Evolutionary conservation across 2,113 vertebrate genomes (phyloP).

Genomic region (Symphodus melops): DNA sequence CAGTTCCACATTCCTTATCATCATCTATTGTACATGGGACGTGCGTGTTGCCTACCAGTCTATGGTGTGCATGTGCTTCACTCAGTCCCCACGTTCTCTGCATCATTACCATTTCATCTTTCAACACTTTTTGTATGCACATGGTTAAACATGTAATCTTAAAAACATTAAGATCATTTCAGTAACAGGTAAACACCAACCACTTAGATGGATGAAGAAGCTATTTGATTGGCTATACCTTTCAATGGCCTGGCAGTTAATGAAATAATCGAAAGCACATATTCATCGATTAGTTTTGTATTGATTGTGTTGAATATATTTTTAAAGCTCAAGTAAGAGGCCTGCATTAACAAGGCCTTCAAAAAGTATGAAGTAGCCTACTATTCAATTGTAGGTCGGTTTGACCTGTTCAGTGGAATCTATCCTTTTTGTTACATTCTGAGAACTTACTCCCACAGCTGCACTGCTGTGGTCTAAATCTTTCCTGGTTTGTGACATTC

Average conservation of each 20-base stretch:
- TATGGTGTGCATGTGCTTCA: too few relatives aligned
- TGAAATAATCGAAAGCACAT: too few relatives aligned
- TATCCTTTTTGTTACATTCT: not conserved
- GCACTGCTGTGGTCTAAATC: not conserved
- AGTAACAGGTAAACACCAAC: not conserved
- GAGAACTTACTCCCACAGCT: not conserved
- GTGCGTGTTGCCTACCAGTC: too few relatives aligned
- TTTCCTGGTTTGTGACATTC: not conserved
- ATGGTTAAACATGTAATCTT: too few relatives aligned
- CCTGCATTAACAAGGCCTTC: too few relatives aligned
- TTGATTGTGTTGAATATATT: too few relatives aligned
- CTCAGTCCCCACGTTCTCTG: too few relatives aligned
- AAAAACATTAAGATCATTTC: too few relatives aligned
- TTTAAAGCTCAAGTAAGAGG: too few relatives aligned
- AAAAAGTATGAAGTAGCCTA: too few relatives aligned
- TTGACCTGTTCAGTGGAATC: not conserved
- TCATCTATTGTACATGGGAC: not conserved
- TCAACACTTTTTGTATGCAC: not conserved
- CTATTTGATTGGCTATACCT: not conserved
- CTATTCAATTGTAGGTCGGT: not conserved
- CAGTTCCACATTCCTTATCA: not conserved
- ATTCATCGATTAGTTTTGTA: too few relatives aligned
- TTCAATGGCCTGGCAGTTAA: too few relatives aligned
- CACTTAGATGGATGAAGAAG: not conserved
- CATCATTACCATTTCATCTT: not conserved